A percentile compares a stretch with the other conserved stretches of the same genome.
Conservation (phyloP, 2,888 invertebrate species). For the Zhuqinia jingwanae region DNA sequence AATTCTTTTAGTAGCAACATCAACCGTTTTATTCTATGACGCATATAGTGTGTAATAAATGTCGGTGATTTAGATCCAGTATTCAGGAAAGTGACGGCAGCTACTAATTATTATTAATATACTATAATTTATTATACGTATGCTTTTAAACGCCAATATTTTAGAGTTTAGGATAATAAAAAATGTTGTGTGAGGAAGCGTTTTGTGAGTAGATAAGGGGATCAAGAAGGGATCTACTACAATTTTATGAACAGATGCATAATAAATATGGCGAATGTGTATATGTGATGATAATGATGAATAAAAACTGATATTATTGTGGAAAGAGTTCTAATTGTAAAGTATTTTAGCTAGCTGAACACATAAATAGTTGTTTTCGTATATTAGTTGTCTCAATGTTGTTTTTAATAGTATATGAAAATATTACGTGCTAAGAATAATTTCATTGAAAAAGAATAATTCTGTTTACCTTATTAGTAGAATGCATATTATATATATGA, state of each 20-base stretch:
- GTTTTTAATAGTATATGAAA: background rate
- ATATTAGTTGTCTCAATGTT: background rate
- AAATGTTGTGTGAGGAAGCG: background rate
- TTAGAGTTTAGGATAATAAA: background rate
- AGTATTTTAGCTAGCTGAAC: background rate
- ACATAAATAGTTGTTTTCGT: background rate
- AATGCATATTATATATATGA: too few relatives aligned
- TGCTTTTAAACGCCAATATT: background rate
- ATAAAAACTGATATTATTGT: slow-evolving; percentile 23
- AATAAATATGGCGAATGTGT: slow-evolving; percentile 14
- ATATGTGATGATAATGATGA: too few relatives aligned
- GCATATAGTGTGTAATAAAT: background rate
- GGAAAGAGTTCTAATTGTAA: background rate
- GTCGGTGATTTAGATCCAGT: background rate
- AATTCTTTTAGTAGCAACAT: background rate
- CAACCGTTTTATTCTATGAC: background rate
- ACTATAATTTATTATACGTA: background rate
- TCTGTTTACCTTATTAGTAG: too few relatives aligned
- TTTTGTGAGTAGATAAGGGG: background rate
- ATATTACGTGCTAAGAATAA: background rate
- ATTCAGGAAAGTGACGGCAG: background rate
- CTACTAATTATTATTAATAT: background rate
- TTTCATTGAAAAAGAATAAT: too few relatives aligned
- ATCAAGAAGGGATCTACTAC: too few relatives aligned
- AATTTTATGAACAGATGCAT: too few relatives aligned